A percentile compares a stretch with the other conserved stretches of the same genome.
Evolutionary conservation across 2,797 vertebrate species (phyloP).

Genomic region (Malacoraja senta): DNA sequence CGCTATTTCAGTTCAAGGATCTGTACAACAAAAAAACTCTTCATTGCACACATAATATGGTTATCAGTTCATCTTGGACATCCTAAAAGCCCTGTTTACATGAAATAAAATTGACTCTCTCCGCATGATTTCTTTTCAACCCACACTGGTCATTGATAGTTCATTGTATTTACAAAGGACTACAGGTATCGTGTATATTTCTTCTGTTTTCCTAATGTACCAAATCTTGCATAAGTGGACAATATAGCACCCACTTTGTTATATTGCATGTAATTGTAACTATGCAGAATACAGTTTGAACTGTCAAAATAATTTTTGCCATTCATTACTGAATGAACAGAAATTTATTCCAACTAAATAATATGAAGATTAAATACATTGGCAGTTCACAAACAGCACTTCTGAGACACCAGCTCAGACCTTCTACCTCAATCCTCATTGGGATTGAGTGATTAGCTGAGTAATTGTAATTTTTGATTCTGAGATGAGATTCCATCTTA

Average conservation of each 20-base stretch:
- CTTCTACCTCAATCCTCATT: too few relatives aligned
- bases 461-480: too few relatives aligned
- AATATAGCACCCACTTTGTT: neutral
- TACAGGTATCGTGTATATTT: neutral
- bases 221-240: neutral
- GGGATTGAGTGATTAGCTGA: too few relatives aligned
- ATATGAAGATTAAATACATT: too few relatives aligned
- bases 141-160: neutral
- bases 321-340: too few relatives aligned
- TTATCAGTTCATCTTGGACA: slow-evolving; percentile 40
- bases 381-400: too few relatives aligned
- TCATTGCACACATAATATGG: slow-evolving; percentile 42
- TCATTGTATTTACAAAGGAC: neutral
- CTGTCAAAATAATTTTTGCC: too few relatives aligned
- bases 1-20: slow-evolving; percentile 48
- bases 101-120: slow-evolving; percentile 16
- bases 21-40: slow-evolving; percentile 49
- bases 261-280: neutral
- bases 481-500: too few relatives aligned
- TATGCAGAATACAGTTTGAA: neutral
- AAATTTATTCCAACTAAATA: too few relatives aligned
- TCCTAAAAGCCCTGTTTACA: slow-evolving; percentile 30
- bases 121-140: slow-evolving; percentile 22
- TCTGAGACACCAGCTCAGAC: too few relatives aligned
- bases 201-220: neutral